phyloP scores from a whole-genome alignment of 2,797 vertebrate species.

The Acanthornis magna region DNA sequence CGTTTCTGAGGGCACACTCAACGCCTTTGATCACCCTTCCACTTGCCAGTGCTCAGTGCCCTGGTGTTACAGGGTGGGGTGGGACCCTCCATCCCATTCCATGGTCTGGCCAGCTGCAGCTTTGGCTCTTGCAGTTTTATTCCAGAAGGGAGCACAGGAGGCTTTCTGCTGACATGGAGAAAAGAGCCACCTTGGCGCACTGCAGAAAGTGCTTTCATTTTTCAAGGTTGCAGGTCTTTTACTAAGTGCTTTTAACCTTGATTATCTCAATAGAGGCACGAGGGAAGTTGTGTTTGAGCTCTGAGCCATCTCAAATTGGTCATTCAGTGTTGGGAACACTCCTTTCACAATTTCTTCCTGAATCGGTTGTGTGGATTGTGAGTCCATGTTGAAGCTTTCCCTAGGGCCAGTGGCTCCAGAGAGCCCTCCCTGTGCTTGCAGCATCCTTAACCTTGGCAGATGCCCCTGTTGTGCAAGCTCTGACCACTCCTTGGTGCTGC shows the following conservation, averaged over 20 bases:
- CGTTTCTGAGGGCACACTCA: neutral
- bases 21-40: neutral
- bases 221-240: neutral
- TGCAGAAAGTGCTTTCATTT: neutral
- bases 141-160: neutral
- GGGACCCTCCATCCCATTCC: neutral
- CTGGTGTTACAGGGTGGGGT: fast-evolving
- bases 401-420: neutral
- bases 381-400: neutral
- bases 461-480: neutral
- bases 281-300: neutral
- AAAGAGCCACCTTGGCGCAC: neutral
- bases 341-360: neutral
- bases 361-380: neutral
- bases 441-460: neutral
- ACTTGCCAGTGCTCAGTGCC: fast-evolving
- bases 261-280: neutral
- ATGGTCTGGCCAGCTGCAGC: neutral
- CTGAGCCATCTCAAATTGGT: neutral
- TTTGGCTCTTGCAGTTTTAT: neutral
- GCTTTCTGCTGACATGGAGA: neutral
- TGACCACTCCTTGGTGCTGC: neutral
- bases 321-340: neutral
- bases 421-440: neutral
- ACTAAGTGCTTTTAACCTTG: neutral